phyloP scores from a whole-genome alignment of 1,140 invertebrate genomes.

The Heliconius nattereri region DNA sequence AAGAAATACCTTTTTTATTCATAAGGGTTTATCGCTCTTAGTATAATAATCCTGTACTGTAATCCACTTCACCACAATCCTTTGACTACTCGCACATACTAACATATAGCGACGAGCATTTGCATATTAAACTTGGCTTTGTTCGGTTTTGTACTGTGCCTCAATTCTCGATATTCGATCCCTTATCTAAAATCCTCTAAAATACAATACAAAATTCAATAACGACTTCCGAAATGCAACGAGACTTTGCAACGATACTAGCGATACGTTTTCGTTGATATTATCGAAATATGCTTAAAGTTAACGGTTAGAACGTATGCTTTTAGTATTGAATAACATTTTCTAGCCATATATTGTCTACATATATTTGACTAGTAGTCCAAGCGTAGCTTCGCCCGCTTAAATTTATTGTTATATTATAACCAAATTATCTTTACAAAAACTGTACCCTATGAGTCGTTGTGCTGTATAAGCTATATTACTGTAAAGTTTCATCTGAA shows the following conservation, averaged over 20 bases:
- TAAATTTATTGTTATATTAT: too few species aligned
- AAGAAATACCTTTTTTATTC: background rate
- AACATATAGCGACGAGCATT: conserved; percentile 19
- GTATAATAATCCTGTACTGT: conserved; percentile 1
- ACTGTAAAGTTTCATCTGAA: too few species aligned
- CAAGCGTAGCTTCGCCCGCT: too few species aligned
- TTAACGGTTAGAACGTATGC: background rate
- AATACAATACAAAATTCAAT: conserved; percentile 34
- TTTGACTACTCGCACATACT: conserved; percentile 13
- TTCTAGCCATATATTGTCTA: background rate
- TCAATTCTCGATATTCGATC: conserved; percentile 28
- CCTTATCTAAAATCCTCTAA: conserved; percentile 20
- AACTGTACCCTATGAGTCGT: too few species aligned
- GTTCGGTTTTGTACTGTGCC: conserved; percentile 23
- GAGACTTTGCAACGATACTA: too few species aligned
- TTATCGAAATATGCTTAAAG: conserved; percentile 7
- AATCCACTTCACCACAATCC: conserved; percentile 20
- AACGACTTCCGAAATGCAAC: conserved; percentile 27
- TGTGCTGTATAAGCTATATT: too few species aligned
- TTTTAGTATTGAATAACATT: background rate
- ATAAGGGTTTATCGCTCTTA: background rate
- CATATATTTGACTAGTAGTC: too few species aligned
- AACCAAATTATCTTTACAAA: too few species aligned
- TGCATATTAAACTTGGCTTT: conserved; percentile 33
- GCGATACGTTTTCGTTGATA: conserved; percentile 9